Percentiles rank a stretch among this genome's conserved stretches.
Evolutionary conservation across 2,888 invertebrate species (phyloP).

Genomic region (Drosophila paramelanica): DNA sequence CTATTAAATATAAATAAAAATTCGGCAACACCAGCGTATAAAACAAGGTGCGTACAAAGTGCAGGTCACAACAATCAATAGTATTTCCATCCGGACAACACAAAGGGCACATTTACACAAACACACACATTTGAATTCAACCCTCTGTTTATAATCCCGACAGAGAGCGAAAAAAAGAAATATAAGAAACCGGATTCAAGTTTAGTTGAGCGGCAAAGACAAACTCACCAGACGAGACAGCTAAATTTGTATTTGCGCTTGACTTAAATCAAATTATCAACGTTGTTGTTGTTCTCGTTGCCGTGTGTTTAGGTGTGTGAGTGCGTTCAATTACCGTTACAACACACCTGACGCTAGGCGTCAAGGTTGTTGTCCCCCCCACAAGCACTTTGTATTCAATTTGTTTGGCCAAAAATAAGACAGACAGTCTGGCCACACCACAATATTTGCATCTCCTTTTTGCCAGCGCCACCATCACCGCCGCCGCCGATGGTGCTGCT

Average conservation of each 20-base stretch:
- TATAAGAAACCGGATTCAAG: constrained; percentile 47
- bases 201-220: constrained; percentile 43
- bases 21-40: constrained; percentile 2
- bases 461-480: not conserved
- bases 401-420: constrained; percentile 47
- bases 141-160: constrained; percentile 48
- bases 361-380: constrained; percentile 42
- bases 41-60: constrained; percentile 38
- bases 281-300: constrained; percentile 14
- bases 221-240: constrained; percentile 34
- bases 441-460: constrained; percentile 54
- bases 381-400: constrained; percentile 21
- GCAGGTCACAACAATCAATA: constrained; percentile 53
- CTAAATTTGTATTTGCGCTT: constrained; percentile 36
- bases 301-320: not conserved
- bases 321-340: constrained; percentile 38
- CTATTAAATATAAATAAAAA: constrained; percentile 9
- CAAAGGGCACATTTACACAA: constrained; percentile 6
- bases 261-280: constrained; percentile 44
- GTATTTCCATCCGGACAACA: constrained; percentile 32
- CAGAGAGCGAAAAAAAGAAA: constrained; percentile 16
- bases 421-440: constrained; percentile 45
- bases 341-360: constrained; percentile 50
- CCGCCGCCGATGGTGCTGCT: constrained; percentile 5
- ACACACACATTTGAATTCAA: constrained; percentile 37